A percentile compares a stretch with the other conserved stretches of the same genome.
phyloP scores from a whole-genome alignment of 2,113 vertebrate species.

The Urocitellus parryii region DNA sequence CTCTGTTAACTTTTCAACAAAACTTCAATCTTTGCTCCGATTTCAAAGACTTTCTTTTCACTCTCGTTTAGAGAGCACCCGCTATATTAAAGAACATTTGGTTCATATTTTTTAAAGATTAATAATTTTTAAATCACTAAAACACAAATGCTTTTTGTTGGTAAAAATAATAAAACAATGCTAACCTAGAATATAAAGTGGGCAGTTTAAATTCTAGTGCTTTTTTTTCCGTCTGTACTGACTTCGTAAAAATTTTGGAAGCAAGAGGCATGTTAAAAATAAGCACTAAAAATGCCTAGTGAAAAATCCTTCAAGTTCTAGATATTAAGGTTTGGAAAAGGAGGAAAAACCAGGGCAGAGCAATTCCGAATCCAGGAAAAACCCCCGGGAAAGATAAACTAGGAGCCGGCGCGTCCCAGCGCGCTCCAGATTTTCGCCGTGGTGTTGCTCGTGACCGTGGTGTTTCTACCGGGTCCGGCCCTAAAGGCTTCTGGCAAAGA shows the following conservation, averaged over 20 bases:
- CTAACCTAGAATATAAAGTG: background rate
- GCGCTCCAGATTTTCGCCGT: background rate
- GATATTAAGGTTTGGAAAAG: background rate
- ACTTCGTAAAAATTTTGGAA: background rate
- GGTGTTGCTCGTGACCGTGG: background rate
- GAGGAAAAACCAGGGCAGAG: background rate
- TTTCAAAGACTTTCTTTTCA: background rate
- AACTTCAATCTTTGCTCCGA: background rate
- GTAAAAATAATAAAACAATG: background rate
- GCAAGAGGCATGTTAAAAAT: background rate
- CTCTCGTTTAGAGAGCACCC: background rate
- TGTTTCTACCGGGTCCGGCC: too few species aligned
- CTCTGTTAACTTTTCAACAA: background rate
- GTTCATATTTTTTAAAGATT: background rate
- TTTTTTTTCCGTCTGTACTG: background rate
- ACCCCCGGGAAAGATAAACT: accelerated
- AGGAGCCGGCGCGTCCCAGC: background rate
- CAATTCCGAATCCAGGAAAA: background rate
- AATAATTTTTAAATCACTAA: background rate
- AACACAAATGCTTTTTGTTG: background rate
- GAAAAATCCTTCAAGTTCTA: background rate
- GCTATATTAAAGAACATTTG: slow-evolving; percentile 26
- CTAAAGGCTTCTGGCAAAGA: background rate
- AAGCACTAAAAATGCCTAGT: background rate
- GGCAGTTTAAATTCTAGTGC: background rate